Evolutionary conservation across 1,140 invertebrate species (phyloP).

Genomic region (Drosophila pachea): DNA sequence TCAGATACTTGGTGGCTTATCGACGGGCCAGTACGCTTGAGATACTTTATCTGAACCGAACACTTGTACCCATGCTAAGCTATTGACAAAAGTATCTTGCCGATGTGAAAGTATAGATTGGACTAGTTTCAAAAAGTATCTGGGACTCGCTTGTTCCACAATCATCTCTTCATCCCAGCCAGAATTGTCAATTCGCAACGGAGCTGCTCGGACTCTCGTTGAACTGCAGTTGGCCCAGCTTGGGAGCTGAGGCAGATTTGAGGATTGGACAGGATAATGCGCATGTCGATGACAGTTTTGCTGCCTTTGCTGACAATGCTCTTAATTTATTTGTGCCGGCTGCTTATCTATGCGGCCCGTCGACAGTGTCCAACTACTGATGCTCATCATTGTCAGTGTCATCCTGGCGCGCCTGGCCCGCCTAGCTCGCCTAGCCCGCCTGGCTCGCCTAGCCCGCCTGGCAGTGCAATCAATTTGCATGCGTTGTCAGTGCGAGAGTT

Average conservation of each 20-base stretch:
- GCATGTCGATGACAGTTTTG: constrained; percentile 15
- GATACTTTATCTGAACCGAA: no score
- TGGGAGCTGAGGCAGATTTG: background rate
- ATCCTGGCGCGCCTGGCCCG: background rate
- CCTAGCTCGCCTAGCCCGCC: no score
- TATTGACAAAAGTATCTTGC: no score
- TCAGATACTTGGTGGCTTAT: no score
- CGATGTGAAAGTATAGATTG: no score
- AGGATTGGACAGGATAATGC: constrained; percentile 3
- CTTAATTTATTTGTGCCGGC: constrained; percentile 47
- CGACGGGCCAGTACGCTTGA: no score
- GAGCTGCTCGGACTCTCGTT: no score
- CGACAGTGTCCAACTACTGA: constrained; percentile 3
- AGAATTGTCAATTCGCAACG: no score
- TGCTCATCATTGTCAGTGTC: constrained; percentile 21
- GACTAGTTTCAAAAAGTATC: no score
- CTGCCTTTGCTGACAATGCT: constrained; percentile 26
- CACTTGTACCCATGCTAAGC: no score
- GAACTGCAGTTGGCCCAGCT: constrained; percentile 9
- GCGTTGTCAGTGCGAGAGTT: constrained; percentile 12
- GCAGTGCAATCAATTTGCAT: constrained; percentile 67
- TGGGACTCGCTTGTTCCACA: no score
- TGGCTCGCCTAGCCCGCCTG: constrained; percentile 8
- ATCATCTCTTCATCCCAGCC: no score
- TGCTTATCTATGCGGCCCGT: constrained; percentile 17